phyloP scores from a whole-genome alignment of 2,888 invertebrate species.

The Acrobasis consociella region DNA sequence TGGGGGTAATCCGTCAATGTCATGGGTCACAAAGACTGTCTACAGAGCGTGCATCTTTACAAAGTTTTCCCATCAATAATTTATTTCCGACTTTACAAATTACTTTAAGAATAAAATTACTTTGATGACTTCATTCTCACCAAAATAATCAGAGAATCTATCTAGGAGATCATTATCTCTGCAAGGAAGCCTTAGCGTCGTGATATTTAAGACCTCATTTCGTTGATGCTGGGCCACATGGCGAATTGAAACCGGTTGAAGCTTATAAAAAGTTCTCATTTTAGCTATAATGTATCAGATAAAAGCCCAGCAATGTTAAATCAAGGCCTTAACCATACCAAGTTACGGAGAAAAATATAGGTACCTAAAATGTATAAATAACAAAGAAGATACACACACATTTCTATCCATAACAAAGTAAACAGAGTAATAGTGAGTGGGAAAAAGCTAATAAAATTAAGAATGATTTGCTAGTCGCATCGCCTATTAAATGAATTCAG shows the following conservation, averaged over 20 bases:
- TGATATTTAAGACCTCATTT: neutral
- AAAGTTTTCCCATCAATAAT: slow-evolving; percentile 35
- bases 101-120: slow-evolving; percentile 2
- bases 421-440: no score
- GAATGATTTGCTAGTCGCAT: no score
- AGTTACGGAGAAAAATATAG: no score
- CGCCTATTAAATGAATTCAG: no score
- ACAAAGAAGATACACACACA: no score
- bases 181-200: neutral
- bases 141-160: neutral
- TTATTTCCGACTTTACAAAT: slow-evolving; percentile 9
- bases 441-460: no score
- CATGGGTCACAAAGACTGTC: slow-evolving; percentile 45
- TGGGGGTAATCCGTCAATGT: slow-evolving; percentile 52
- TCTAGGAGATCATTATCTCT: slow-evolving; percentile 6
- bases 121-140: slow-evolving; percentile 3
- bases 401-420: no score
- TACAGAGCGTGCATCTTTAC: slow-evolving; percentile 34
- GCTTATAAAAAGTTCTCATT: neutral
- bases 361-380: no score
- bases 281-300: no score
- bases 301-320: neutral
- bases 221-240: neutral
- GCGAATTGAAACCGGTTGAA: neutral
- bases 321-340: no score